These are phyloP conservation scores for Hyles vespertilio DNA, from an alignment of 1,140 invertebrate species.

Conservation along the genomic window DNA sequence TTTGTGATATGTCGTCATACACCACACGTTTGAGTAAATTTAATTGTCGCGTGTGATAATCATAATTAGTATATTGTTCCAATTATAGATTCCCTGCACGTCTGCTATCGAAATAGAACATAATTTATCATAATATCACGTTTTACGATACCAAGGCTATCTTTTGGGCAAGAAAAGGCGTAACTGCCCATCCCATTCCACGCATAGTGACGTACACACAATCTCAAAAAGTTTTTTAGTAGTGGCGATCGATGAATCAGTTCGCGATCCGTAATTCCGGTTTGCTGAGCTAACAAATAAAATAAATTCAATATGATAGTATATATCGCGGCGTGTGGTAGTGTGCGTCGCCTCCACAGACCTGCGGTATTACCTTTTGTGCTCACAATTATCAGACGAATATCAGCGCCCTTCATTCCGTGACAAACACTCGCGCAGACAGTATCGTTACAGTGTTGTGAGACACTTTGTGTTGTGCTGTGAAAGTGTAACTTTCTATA, in stretches of 20 bases:
- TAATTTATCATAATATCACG: too few relatives aligned
- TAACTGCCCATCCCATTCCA: too few relatives aligned
- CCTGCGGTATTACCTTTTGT: constrained; percentile 24
- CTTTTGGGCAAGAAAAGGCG: too few relatives aligned
- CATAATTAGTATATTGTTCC: too few relatives aligned
- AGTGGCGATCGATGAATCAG: not conserved
- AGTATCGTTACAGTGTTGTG: constrained; percentile 16
- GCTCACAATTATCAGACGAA: constrained; percentile 25
- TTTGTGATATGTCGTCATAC: too few relatives aligned
- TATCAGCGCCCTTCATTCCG: constrained; percentile 24
- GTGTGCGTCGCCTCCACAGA: constrained; percentile 11
- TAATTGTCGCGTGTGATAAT: too few relatives aligned
- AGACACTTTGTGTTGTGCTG: constrained; percentile 33
- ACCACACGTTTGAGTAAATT: too few relatives aligned
- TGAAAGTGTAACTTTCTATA: constrained; percentile 54
- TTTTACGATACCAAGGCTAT: too few relatives aligned
- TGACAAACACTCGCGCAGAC: constrained; percentile 15
- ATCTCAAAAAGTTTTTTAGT: too few relatives aligned
- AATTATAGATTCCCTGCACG: too few relatives aligned
- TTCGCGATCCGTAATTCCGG: constrained; percentile 6
- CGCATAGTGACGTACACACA: too few relatives aligned
- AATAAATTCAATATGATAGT: constrained; percentile 4
- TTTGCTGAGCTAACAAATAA: constrained; percentile 1
- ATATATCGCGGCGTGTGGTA: not conserved
- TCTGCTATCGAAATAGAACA: too few relatives aligned